These are phyloP conservation scores for Collichthys lucidus DNA, from an alignment of 2,113 vertebrate genomes.

Conservation along the genomic window DNA sequence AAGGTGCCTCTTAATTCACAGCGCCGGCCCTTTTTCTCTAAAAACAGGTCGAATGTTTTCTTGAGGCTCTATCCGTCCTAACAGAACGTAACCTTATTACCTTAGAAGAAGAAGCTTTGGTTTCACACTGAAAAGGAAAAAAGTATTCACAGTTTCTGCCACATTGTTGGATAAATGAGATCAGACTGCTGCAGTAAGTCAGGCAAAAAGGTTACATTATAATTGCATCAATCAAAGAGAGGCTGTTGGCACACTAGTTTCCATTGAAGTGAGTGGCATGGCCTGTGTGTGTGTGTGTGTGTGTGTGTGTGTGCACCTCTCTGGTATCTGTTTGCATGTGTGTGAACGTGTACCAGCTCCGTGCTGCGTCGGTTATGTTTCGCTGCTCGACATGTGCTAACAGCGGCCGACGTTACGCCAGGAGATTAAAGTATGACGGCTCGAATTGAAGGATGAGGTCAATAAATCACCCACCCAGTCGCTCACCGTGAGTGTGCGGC, in stretches of 20 bases:
- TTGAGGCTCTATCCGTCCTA: background rate
- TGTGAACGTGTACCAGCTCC: background rate
- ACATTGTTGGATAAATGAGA: conserved; percentile 33
- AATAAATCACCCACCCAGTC: no score
- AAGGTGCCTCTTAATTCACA: background rate
- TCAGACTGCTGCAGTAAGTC: conserved; percentile 25
- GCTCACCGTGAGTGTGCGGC: background rate
- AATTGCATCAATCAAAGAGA: conserved; percentile 61
- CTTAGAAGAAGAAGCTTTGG: background rate
- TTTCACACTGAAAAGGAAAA: background rate
- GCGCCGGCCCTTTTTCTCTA: background rate
- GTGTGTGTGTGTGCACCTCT: conserved; percentile 32
- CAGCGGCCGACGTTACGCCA: conserved; percentile 9
- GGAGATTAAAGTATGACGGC: conserved; percentile 42
- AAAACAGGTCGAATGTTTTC: background rate
- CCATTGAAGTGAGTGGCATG: conserved; percentile 48
- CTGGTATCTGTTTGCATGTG: conserved; percentile 17
- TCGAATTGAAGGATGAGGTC: background rate
- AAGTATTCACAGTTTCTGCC: background rate
- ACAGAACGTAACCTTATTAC: background rate
- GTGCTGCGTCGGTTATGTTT: background rate
- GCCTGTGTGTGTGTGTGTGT: conserved; percentile 4
- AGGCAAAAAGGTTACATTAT: conserved; percentile 49
- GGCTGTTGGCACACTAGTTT: conserved; percentile 44
- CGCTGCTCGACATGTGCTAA: conserved; percentile 10